Conservation (phyloP, 2,888 invertebrate species). For the Catocala sponsa region DNA sequence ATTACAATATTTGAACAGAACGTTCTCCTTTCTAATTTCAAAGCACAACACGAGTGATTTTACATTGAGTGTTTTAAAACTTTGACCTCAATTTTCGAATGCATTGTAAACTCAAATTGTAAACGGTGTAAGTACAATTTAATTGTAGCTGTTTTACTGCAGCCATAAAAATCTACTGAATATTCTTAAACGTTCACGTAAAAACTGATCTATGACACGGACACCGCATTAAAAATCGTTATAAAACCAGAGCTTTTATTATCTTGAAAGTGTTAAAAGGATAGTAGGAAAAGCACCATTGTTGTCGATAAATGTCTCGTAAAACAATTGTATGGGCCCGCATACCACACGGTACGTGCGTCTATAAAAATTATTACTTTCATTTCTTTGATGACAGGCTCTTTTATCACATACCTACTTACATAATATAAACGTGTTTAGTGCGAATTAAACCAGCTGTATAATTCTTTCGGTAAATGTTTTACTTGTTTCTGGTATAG, state of each 20-base stretch:
- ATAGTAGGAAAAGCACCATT: constrained; percentile 39
- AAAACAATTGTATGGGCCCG: constrained; percentile 60
- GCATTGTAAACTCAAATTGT: constrained; percentile 15
- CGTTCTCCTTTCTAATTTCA: constrained; percentile 3
- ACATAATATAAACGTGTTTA: constrained; percentile 17
- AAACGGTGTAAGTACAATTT: constrained; percentile 40
- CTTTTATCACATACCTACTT: constrained; percentile 26
- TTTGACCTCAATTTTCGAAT: constrained; percentile 14
- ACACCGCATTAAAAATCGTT: constrained; percentile 38
- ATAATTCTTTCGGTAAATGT: constrained; percentile 32
- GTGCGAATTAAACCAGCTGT: constrained; percentile 30
- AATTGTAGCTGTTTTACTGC: constrained; percentile 36
- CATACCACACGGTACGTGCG: constrained; percentile 56
- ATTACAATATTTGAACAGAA: constrained; percentile 7
- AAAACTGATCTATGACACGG: constrained; percentile 22
- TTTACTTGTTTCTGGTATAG: constrained; percentile 21
- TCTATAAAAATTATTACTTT: constrained; percentile 58
- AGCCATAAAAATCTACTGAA: constrained; percentile 39
- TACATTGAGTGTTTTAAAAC: constrained; percentile 8
- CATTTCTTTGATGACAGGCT: constrained; percentile 39
- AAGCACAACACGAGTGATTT: not conserved
- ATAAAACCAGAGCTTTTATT: constrained; percentile 44
- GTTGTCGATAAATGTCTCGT: constrained; percentile 57
- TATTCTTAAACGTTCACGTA: constrained; percentile 13
- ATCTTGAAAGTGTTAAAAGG: constrained; percentile 37